Conservation (phyloP, 1,140 invertebrate species). For the Maniola jurtina region DNA sequence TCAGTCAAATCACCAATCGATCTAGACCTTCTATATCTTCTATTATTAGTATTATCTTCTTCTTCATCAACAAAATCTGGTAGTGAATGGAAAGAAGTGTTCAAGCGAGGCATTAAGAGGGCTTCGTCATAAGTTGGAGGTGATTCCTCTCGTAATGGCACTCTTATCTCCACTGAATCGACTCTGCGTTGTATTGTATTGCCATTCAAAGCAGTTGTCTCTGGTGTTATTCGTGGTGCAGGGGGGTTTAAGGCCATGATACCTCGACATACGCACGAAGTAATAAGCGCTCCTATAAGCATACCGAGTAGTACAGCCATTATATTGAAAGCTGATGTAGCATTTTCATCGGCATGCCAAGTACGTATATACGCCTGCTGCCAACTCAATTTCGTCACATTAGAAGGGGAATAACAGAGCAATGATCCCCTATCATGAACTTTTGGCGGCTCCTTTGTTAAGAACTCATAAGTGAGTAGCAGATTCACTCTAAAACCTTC, state of each 20-base stretch:
- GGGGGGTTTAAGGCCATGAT: conserved; percentile 76
- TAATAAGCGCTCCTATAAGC: conserved; percentile 74
- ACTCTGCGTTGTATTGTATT: conserved; percentile 68
- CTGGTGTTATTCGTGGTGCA: conserved; percentile 72
- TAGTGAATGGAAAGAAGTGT: conserved; percentile 81
- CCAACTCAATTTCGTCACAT: conserved; percentile 83
- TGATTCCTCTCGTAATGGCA: conserved; percentile 80
- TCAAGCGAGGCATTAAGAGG: conserved; percentile 82
- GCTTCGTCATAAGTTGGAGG: conserved; percentile 87
- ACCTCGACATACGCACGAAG: conserved; percentile 77
- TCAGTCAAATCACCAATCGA: conserved; percentile 69
- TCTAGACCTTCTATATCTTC: conserved; percentile 53
- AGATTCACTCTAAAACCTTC: conserved; percentile 81
- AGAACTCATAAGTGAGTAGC: conserved; percentile 79
- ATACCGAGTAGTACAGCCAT: conserved; percentile 79
- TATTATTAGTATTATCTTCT: conserved; percentile 25
- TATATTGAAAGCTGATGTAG: conserved; percentile 77
- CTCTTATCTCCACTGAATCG: conserved; percentile 73
- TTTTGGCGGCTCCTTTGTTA: conserved; percentile 79
- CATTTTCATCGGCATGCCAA: conserved; percentile 75
- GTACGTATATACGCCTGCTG: conserved; percentile 80
- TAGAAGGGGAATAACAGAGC: conserved; percentile 81
- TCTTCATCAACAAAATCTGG: conserved; percentile 73
- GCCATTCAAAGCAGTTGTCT: conserved; percentile 73
- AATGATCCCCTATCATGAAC: conserved; percentile 59